phyloP scores from a whole-genome alignment of 2,113 vertebrate species.

The Suricata suricatta region DNA sequence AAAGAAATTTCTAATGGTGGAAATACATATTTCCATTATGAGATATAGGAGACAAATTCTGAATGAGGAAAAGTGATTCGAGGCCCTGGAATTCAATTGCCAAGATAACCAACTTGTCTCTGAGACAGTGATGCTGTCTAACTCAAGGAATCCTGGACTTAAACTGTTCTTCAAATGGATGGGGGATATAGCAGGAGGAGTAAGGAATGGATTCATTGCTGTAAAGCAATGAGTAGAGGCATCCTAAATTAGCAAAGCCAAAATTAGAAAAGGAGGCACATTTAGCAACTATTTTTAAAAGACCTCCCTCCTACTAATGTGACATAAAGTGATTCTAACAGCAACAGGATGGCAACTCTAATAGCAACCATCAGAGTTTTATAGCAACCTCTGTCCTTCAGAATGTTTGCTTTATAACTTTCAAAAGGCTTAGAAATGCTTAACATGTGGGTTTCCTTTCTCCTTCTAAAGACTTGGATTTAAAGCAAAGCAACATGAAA shows the following conservation, averaged over 20 bases:
- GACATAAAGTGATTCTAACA: conserved; percentile 48
- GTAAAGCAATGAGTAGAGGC: background rate
- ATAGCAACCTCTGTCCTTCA: conserved; percentile 30
- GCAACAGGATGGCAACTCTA: conserved; percentile 37
- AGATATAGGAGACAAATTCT: background rate
- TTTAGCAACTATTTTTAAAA: conserved; percentile 27
- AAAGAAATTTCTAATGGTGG: background rate
- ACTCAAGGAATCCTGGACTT: background rate
- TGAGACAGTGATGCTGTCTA: background rate
- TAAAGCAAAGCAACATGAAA: conserved; percentile 73
- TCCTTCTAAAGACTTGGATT: conserved; percentile 49
- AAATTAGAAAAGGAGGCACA: conserved; percentile 33
- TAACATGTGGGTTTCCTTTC: conserved; percentile 41
- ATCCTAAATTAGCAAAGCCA: conserved; percentile 14
- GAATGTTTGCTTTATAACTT: conserved; percentile 54
- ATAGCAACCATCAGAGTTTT: conserved; percentile 20
- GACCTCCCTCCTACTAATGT: conserved; percentile 38
- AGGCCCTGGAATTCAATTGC: background rate
- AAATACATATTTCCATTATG: background rate
- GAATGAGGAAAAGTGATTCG: background rate
- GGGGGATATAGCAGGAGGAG: background rate
- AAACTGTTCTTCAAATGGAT: background rate
- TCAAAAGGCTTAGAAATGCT: conserved; percentile 62
- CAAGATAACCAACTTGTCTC: background rate
- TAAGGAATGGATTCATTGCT: background rate